Percentiles rank a stretch among this genome's conserved stretches.
Evolutionary conservation across 2,888 invertebrate species (phyloP).

Genomic region (Cantharis flavilabris): DNA sequence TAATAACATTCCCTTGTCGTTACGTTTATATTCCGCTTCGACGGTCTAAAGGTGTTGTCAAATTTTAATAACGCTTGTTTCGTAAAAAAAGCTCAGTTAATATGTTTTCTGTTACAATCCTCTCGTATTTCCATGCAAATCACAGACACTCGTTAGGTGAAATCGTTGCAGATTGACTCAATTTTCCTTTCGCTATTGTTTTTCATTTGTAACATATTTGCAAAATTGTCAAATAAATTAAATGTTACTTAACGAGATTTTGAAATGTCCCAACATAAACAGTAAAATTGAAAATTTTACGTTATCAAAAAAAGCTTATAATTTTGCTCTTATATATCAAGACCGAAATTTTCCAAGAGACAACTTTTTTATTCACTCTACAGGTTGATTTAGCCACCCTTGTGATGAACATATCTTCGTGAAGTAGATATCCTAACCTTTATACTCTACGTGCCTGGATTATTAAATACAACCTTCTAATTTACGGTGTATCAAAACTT

Average conservation of each 20-base stretch:
- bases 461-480: slow-evolving; percentile 44
- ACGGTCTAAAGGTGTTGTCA: not conserved
- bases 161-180: not conserved
- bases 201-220: not conserved
- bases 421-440: slow-evolving; percentile 46
- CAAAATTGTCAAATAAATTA: not conserved
- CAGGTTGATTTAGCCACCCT: slow-evolving; percentile 32
- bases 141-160: not conserved
- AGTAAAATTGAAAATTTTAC: not conserved
- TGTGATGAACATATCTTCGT: slow-evolving; percentile 44
- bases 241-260: slow-evolving; percentile 16
- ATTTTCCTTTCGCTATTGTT: not conserved
- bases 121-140: not conserved
- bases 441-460: slow-evolving; percentile 46
- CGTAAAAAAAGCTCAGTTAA: not conserved
- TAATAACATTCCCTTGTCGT: not conserved
- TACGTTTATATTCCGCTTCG: not conserved
- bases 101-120: not conserved
- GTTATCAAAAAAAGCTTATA: not conserved
- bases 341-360: not conserved
- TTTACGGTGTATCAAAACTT: slow-evolving; percentile 44
- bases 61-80: not conserved
- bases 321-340: not conserved
- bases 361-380: slow-evolving; percentile 27
- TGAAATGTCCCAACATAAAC: not conserved